A percentile compares a stretch with the other conserved stretches of the same genome.
phyloP scores from a whole-genome alignment of 35 echinoderm and acorn worm species.

The Heliocidaris erythrogramma region DNA sequence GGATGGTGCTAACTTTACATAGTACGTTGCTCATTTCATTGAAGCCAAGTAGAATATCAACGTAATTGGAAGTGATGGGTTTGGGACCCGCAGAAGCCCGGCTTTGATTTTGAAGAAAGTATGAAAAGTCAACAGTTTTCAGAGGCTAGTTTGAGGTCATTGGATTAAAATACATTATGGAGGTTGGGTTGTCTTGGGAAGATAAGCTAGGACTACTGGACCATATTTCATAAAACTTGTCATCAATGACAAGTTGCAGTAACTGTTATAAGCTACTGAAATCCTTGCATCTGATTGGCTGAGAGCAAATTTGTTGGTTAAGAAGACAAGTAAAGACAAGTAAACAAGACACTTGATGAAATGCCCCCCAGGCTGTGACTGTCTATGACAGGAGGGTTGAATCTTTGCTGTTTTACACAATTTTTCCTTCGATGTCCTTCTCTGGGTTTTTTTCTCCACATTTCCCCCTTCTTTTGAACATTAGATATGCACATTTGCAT shows the following conservation, averaged over 20 bases:
- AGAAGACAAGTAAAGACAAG: no score
- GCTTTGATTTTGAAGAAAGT: neutral
- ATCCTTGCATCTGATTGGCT: no score
- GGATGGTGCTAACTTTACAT: neutral
- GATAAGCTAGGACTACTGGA: neutral
- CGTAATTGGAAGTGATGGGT: neutral
- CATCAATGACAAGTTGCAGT: no score
- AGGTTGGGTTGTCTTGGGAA: neutral
- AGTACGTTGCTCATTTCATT: no score
- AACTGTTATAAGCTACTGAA: no score
- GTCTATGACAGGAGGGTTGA: neutral
- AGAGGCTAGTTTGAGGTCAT: neutral
- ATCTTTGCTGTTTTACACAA: neutral
- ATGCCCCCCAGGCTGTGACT: no score
- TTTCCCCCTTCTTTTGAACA: neutral
- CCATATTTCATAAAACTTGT: no score
- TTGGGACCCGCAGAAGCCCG: neutral
- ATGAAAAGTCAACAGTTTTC: neutral
- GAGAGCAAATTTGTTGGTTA: no score
- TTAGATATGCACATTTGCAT: no score
- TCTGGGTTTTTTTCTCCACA: neutral
- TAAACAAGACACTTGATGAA: no score
- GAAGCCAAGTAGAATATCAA: neutral
- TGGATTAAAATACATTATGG: neutral
- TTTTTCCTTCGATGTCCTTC: neutral